Percentiles rank a stretch among this genome's conserved stretches.
phyloP scores from a whole-genome alignment of 2,888 invertebrate species.

The Ornithoptera alexandrae region DNA sequence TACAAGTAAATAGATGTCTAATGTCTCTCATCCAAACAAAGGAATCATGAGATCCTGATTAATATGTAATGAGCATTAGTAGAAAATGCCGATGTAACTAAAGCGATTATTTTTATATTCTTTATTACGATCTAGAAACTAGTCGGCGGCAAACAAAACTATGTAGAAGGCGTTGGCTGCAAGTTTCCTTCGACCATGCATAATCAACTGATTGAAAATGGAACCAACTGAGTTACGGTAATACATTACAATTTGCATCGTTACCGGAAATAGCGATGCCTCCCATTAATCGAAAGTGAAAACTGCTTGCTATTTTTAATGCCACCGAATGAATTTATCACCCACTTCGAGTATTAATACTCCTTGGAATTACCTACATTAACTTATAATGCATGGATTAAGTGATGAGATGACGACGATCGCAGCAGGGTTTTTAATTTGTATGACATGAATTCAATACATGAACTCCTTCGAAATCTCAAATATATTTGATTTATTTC shows the following conservation, averaged over 20 bases:
- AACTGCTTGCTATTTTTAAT: constrained; percentile 35
- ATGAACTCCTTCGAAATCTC: too few relatives aligned
- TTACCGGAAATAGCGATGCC: constrained; percentile 31
- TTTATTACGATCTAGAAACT: neutral
- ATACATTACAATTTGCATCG: constrained; percentile 11
- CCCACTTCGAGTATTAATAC: constrained; percentile 37
- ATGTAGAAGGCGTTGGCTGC: neutral
- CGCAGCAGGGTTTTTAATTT: neutral
- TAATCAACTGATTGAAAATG: constrained; percentile 6
- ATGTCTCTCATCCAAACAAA: too few relatives aligned
- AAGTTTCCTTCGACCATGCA: neutral
- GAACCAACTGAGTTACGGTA: constrained; percentile 7
- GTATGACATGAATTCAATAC: neutral
- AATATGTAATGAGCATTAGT: too few relatives aligned
- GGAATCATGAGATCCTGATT: too few relatives aligned
- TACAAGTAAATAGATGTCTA: too few relatives aligned
- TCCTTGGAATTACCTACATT: constrained; percentile 28
- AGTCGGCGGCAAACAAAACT: neutral
- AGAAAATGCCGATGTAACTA: too few relatives aligned
- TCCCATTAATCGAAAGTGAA: constrained; percentile 32
- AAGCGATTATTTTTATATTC: neutral
- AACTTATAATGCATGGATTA: neutral
- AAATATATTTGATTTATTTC: too few relatives aligned
- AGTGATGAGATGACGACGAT: constrained; percentile 5
- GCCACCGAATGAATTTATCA: constrained; percentile 31